A percentile compares a stretch with the other conserved stretches of the same genome.
phyloP scores from a whole-genome alignment of 2,888 invertebrate species.

The Dichetophora obliterata region DNA sequence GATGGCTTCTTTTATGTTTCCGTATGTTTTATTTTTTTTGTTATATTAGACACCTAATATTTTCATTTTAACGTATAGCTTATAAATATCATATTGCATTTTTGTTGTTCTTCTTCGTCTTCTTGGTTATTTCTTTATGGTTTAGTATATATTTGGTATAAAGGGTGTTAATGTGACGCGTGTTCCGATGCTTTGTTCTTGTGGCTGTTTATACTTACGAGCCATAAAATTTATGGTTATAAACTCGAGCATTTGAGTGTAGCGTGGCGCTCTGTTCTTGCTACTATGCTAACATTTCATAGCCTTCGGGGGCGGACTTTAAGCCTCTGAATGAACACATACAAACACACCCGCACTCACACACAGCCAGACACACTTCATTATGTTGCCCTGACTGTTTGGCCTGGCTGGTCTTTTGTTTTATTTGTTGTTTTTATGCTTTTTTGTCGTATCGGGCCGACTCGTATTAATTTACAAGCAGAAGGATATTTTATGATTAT shows the following conservation, averaged over 20 bases:
- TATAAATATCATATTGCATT: slow-evolving; percentile 22
- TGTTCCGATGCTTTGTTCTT: slow-evolving; percentile 2
- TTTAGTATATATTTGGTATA: background rate
- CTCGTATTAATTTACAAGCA: slow-evolving; percentile 19
- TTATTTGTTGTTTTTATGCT: background rate
- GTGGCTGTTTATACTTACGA: background rate
- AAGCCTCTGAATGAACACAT: background rate
- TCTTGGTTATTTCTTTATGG: background rate
- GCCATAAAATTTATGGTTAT: slow-evolving; percentile 26
- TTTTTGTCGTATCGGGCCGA: background rate
- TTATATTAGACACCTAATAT: too few relatives aligned
- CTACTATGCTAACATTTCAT: too few relatives aligned
- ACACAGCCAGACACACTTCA: too few relatives aligned
- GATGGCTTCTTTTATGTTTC: background rate
- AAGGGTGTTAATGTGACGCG: slow-evolving; percentile 23
- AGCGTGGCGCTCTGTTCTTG: background rate
- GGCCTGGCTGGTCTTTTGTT: background rate
- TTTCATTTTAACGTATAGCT: background rate
- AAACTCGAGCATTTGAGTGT: background rate
- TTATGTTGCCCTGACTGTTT: background rate
- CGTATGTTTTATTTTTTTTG: background rate
- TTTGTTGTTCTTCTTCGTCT: background rate
- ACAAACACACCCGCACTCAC: background rate
- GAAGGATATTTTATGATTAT: slow-evolving; percentile 28
- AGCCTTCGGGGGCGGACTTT: too few relatives aligned